phyloP scores from a whole-genome alignment of 1,140 invertebrate species.

The Drosophila lacertosa region DNA sequence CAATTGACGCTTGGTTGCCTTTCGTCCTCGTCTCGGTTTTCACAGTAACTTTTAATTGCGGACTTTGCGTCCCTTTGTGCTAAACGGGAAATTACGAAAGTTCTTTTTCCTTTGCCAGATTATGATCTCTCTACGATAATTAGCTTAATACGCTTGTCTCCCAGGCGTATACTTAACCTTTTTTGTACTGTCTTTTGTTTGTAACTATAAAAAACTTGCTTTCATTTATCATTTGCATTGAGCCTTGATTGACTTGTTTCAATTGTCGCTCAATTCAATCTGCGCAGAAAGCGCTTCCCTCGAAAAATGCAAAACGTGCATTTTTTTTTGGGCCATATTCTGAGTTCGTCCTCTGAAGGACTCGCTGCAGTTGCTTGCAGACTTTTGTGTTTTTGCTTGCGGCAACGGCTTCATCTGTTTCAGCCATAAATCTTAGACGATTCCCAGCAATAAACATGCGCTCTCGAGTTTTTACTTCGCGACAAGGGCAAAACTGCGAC shows the following conservation, averaged over 20 bases:
- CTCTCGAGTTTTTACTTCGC: slow-evolving; percentile 37
- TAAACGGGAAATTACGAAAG: slow-evolving; percentile 75
- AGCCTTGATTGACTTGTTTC: background rate
- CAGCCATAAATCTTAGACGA: slow-evolving; percentile 69
- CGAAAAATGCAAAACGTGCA: background rate
- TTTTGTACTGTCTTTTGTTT: too few relatives aligned
- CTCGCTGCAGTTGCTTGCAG: slow-evolving; percentile 30
- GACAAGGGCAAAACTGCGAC: slow-evolving; percentile 16
- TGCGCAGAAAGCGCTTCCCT: background rate
- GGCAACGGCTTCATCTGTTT: slow-evolving; percentile 64
- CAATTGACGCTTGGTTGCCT: slow-evolving; percentile 70
- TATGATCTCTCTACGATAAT: slow-evolving; percentile 4
- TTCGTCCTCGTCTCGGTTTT: slow-evolving; percentile 40
- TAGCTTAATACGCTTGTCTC: background rate
- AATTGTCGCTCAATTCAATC: slow-evolving; percentile 37
- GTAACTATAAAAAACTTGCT: too few relatives aligned
- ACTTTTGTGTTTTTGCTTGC: slow-evolving; percentile 6
- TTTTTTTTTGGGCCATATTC: slow-evolving; percentile 15
- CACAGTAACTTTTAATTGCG: slow-evolving; percentile 72
- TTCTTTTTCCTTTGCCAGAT: slow-evolving; percentile 31
- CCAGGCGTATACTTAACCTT: background rate
- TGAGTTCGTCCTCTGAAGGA: slow-evolving; percentile 20
- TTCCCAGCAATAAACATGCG: slow-evolving; percentile 56
- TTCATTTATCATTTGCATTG: background rate
- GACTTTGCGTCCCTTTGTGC: slow-evolving; percentile 19